Percentiles rank a stretch among this genome's conserved stretches.
Conservation (phyloP, 2,797 vertebrate species). For the Hoplostethus mediterraneus region DNA sequence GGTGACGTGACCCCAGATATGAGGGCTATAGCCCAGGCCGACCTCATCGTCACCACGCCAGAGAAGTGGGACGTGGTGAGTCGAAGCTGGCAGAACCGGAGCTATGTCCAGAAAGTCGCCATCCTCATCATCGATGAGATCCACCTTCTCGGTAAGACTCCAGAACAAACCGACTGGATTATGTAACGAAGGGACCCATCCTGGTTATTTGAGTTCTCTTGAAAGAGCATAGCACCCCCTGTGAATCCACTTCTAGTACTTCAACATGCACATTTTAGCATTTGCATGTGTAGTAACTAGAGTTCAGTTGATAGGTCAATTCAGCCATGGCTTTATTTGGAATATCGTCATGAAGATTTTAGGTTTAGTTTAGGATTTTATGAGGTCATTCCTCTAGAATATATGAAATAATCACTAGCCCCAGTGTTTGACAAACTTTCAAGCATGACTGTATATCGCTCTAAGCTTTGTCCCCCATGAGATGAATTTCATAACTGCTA, state of each 20-base stretch:
- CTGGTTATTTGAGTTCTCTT: background rate
- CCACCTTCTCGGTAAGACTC: constrained; percentile 91
- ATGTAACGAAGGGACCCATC: background rate
- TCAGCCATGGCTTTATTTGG: no score
- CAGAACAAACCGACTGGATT: background rate
- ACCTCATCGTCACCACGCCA: constrained; percentile 97
- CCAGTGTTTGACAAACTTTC: no score
- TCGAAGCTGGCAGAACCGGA: constrained; percentile 98
- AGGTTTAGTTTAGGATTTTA: no score
- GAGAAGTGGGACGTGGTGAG: constrained; percentile 99
- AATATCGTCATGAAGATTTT: no score
- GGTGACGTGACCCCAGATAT: constrained; percentile 98
- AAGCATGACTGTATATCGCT: no score
- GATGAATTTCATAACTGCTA: no score
- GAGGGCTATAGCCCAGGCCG: constrained; percentile 93
- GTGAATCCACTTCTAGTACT: background rate
- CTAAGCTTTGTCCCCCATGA: no score
- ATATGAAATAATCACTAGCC: no score
- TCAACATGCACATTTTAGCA: background rate
- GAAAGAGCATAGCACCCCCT: background rate
- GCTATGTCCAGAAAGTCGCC: constrained; percentile 96
- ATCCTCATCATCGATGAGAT: constrained; percentile 99
- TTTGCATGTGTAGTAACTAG: background rate
- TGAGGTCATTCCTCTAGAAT: no score
- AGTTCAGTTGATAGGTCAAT: no score